These are phyloP conservation scores for Pangasianodon gigas DNA, from an alignment of 2,113 vertebrate species.

Conservation along the genomic window DNA sequence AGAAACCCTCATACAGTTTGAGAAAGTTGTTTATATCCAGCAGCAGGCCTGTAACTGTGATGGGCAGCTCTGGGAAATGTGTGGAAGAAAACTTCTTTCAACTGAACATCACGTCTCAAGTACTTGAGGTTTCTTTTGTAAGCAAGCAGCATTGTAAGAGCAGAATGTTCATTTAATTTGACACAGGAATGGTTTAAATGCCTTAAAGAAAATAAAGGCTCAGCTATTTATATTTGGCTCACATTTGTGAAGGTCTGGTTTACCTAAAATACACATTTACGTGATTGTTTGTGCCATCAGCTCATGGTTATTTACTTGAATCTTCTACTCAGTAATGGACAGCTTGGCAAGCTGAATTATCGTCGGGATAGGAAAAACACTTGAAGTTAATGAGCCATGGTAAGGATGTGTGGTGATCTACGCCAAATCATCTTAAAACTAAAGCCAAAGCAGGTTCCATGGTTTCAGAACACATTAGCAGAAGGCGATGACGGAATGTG, in stretches of 20 bases:
- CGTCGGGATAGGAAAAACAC: slow-evolving; percentile 37
- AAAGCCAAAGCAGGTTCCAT: slow-evolving; percentile 36
- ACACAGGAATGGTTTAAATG: slow-evolving; percentile 52
- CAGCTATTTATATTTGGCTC: slow-evolving; percentile 36
- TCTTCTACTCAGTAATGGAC: slow-evolving; percentile 32
- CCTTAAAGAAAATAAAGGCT: slow-evolving; percentile 44
- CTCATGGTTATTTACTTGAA: slow-evolving; percentile 44
- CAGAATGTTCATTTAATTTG: slow-evolving; percentile 69
- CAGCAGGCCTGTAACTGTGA: slow-evolving; percentile 62
- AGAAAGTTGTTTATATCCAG: slow-evolving; percentile 58
- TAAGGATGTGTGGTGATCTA: slow-evolving; percentile 28
- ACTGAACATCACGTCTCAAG: slow-evolving; percentile 71
- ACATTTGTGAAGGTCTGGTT: slow-evolving; percentile 31
- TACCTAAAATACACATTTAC: slow-evolving; percentile 44
- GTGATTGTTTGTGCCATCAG: slow-evolving; percentile 42
- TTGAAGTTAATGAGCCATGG: slow-evolving; percentile 46
- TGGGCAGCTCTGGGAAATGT: slow-evolving; percentile 63
- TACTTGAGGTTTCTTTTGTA: slow-evolving; percentile 69
- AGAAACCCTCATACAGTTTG: too few relatives aligned
- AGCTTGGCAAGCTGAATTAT: slow-evolving; percentile 43
- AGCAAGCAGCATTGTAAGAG: slow-evolving; percentile 61
- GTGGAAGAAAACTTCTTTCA: slow-evolving; percentile 65
- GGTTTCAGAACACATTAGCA: slow-evolving; percentile 30
- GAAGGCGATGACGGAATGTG: background rate
- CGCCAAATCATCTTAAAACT: slow-evolving; percentile 39